Percentiles rank a stretch among this genome's conserved stretches.
These are phyloP conservation scores for Dicaeum eximium DNA, from an alignment of 2,113 vertebrate genomes.

Conservation along the genomic window DNA sequence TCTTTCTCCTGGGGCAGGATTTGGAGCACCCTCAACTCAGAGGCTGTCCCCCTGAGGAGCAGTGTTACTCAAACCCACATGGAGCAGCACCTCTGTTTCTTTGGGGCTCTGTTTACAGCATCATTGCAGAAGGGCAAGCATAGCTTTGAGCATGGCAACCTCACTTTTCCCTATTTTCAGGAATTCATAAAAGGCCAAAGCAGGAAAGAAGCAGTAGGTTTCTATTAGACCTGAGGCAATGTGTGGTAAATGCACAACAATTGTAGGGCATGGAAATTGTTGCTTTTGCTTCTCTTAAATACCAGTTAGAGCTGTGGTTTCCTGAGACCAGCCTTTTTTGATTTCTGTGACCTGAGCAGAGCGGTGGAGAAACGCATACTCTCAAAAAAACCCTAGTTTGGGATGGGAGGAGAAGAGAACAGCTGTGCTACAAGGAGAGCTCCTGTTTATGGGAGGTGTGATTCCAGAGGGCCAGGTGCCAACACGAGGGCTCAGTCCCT, in stretches of 20 bases:
- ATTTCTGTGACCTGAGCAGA: background rate
- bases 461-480: background rate
- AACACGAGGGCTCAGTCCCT: background rate
- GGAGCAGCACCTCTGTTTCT: background rate
- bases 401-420: background rate
- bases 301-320: background rate
- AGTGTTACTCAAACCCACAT: background rate
- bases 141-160: background rate
- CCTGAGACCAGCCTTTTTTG: background rate
- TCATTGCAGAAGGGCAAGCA: background rate
- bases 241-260: background rate
- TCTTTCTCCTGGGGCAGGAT: background rate
- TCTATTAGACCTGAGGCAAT: background rate
- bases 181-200: background rate
- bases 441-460: rapidly evolving
- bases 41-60: background rate
- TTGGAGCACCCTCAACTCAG: background rate
- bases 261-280: background rate
- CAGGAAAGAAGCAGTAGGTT: background rate
- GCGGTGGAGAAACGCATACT: background rate
- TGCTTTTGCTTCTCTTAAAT: background rate
- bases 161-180: background rate
- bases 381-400: background rate
- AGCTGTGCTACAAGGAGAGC: background rate
- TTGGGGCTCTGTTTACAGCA: background rate